Evolutionary conservation across 2,888 invertebrate species (phyloP).

Genomic region (Thymelicus acteon): DNA sequence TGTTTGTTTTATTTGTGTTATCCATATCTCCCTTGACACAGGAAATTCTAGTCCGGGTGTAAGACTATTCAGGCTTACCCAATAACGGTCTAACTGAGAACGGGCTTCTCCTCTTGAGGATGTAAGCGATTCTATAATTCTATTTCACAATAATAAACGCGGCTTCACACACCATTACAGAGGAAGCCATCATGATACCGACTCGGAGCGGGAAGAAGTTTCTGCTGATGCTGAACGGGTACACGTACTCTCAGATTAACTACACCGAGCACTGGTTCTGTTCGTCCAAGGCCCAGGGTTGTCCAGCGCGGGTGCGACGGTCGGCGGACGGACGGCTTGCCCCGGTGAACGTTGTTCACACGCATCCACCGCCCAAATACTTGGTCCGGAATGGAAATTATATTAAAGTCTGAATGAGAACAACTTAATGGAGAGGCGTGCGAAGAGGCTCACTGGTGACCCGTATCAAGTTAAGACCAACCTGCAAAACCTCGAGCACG

Average conservation of each 20-base stretch:
- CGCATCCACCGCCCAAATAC: constrained; percentile 49
- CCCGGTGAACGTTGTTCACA: constrained; percentile 43
- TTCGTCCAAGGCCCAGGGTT: constrained; percentile 49
- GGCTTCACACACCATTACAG: constrained; percentile 1
- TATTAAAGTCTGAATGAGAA: constrained; percentile 41
- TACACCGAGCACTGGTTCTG: constrained; percentile 54
- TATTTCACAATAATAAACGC: background rate
- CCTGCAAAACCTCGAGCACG: too few species aligned
- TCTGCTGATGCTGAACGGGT: constrained; percentile 53
- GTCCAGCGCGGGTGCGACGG: constrained; percentile 47
- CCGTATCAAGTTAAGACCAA: too few species aligned
- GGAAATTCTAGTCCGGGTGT: too few species aligned
- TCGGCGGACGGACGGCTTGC: constrained; percentile 31
- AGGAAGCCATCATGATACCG: constrained; percentile 50
- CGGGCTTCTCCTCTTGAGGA: too few species aligned
- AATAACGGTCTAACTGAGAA: too few species aligned
- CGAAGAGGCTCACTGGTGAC: too few species aligned
- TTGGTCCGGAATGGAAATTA: constrained; percentile 45
- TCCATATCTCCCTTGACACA: too few species aligned
- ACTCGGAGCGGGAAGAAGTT: constrained; percentile 51
- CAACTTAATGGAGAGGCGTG: too few species aligned
- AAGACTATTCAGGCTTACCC: too few species aligned
- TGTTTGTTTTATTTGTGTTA: too few species aligned
- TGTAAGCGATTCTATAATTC: too few species aligned
- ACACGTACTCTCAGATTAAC: constrained; percentile 60